Percentiles rank a stretch among this genome's conserved stretches.
These are phyloP conservation scores for Lasioglossum calceatum DNA, from an alignment of 2,888 invertebrate genomes.

Conservation along the genomic window DNA sequence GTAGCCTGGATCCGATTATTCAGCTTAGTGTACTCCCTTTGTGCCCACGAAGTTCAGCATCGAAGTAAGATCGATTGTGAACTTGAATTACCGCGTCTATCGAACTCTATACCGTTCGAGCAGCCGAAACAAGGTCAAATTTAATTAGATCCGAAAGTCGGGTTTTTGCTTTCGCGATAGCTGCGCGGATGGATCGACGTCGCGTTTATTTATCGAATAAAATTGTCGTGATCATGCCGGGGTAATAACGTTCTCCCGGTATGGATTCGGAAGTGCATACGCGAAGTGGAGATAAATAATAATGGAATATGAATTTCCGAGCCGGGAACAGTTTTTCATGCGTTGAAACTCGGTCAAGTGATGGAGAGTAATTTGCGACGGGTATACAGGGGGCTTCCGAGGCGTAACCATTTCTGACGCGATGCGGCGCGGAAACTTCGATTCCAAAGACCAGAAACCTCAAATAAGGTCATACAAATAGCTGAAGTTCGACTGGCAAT, in stretches of 20 bases:
- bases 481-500: constrained; percentile 42
- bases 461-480: constrained; percentile 57
- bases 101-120: background rate
- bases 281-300: background rate
- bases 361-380: constrained; percentile 25
- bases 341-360: constrained; percentile 38
- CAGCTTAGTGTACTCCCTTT: background rate
- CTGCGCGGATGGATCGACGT: background rate
- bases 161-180: background rate
- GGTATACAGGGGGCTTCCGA: constrained; percentile 19
- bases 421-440: constrained; percentile 21
- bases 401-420: constrained; percentile 28
- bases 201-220: background rate
- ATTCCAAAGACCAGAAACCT: constrained; percentile 32
- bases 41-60: background rate
- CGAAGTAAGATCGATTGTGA: background rate
- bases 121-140: background rate
- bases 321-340: background rate
- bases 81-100: background rate
- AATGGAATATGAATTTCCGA: background rate
- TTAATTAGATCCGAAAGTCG: background rate
- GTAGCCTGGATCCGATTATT: background rate
- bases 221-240: background rate
- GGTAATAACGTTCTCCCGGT: background rate
- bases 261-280: background rate